Base-by-base conservation (phyloP, 2,113 vertebrate genomes). In the Nicator chloris region DNA sequence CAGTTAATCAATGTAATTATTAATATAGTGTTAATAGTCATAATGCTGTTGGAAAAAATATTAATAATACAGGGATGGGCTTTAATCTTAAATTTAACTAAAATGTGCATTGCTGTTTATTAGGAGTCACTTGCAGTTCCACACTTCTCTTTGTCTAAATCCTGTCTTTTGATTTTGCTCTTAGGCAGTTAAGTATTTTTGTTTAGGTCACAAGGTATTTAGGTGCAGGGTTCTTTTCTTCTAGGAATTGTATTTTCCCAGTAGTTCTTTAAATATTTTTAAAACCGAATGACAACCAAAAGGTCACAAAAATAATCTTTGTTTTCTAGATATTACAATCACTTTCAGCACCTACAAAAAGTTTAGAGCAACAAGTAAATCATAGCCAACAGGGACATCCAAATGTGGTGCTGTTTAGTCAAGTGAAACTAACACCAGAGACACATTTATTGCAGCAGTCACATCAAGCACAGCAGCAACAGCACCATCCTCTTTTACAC, bases 291-390 rank as follows among this genome's bases (percentile, higher is more conserved):
- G 35, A 33, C 82, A 82, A 86, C 93, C 44, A 87, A 94, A 97
- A 96, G 61, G 45, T 92, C 35, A 75, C 86, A 92, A 92, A 63
- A 75, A 69, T 91, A 80, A 60, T 91, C 88, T 94, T 95, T 96
- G 92, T 90, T 85, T 97, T 95, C 42, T 96, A 99, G 99, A 99
- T 99, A 90, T 96, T 99, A 51, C 99, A 99, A 95, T 99, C 98
- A 86, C 98, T 99, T 85, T 98, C 99, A n/a, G 98, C 98, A 65
- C 98, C 99, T 92, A 98, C 98, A 28, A 99, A 99, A 98, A 97
- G 96, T 37, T 88, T 99, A 93, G 99, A 99, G 22, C 98, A 98
- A 33, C 98, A 98, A 97, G 98, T 98, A 78, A 98, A 97, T 93
- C 99, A 98, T 93, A 97, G 98, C 95, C 98, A 98, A 66, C 97